These are phyloP conservation scores for Megaleporinus macrocephalus DNA, from an alignment of 2,113 vertebrate genomes.

Conservation along the genomic window DNA sequence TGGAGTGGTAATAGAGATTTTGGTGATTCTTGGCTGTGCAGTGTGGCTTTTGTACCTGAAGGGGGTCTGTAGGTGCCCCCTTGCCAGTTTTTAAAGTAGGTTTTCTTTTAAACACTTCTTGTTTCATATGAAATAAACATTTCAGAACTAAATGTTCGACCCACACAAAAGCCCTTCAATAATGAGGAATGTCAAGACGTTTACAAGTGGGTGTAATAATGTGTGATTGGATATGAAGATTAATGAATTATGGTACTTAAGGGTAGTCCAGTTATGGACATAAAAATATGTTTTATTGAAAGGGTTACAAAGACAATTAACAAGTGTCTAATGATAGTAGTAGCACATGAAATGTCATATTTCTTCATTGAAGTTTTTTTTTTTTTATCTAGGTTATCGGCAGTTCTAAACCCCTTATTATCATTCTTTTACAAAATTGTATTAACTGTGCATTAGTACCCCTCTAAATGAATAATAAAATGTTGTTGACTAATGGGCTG, in stretches of 20 bases:
- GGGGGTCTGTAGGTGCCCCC: constrained; percentile 71
- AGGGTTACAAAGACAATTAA: constrained; percentile 27
- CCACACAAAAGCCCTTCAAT: neutral
- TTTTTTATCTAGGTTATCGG: constrained; percentile 70
- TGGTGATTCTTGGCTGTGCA: constrained; percentile 78
- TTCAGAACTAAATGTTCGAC: constrained; percentile 16
- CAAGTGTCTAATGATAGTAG: constrained; percentile 17
- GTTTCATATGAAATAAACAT: constrained; percentile 35
- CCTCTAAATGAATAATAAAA: constrained; percentile 81
- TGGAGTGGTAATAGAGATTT: constrained; percentile 78
- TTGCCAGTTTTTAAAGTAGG: constrained; percentile 68
- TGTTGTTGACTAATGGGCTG: constrained; percentile 77
- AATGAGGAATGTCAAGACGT: constrained; percentile 10
- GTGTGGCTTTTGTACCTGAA: constrained; percentile 77
- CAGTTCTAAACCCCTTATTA: constrained; percentile 69
- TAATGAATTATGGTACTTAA: constrained; percentile 12
- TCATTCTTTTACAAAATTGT: constrained; percentile 73
- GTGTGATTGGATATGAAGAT: constrained; percentile 11
- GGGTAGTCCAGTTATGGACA: neutral
- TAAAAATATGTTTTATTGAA: constrained; percentile 36
- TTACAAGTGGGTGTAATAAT: constrained; percentile 22
- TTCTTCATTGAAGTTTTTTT: constrained; percentile 71
- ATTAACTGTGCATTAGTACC: constrained; percentile 82
- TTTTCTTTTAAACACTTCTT: constrained; percentile 64
- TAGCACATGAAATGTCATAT: constrained; percentile 66